A percentile compares a stretch with the other conserved stretches of the same genome.
Evolutionary conservation across 2,113 vertebrate genomes (phyloP).

Genomic region (human): GRCh38 chrY:4991001-4991500

Average conservation of each 20-base stretch:
- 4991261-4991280: conserved; percentile 23
- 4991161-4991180: background rate
- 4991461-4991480: background rate
- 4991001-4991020: background rate
- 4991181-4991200: background rate
- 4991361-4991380: background rate
- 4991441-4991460: background rate
- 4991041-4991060: background rate
- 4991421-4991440: background rate
- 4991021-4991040: background rate
- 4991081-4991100: background rate
- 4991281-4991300: background rate
- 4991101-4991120: background rate
- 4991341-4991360: background rate
- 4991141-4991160: background rate
- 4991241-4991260: background rate
- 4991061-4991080: background rate
- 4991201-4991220: background rate
- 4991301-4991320: background rate
- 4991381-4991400: background rate
- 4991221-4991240: conserved; percentile 39
- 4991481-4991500: background rate
- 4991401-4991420: background rate
- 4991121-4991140: background rate
- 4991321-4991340: background rate